These are phyloP conservation scores for Cantharis nigra DNA, from an alignment of 2,888 invertebrate species.

Conservation along the genomic window DNA sequence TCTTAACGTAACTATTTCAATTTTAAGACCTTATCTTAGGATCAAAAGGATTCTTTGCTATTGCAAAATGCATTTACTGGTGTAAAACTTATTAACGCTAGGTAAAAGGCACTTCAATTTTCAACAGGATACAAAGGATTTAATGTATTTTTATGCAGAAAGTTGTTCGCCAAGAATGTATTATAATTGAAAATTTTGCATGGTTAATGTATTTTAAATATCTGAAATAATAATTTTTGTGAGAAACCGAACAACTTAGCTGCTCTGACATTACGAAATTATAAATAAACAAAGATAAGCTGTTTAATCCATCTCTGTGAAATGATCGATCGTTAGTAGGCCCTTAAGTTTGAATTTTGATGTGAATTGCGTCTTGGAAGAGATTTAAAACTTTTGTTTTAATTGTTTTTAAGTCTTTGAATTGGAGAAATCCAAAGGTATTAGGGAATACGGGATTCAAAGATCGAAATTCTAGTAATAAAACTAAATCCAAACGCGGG, in stretches of 20 bases:
- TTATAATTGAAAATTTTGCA: neutral
- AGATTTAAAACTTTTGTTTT: slow-evolving; percentile 30
- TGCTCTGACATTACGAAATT: neutral
- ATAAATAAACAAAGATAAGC: neutral
- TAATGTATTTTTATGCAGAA: neutral
- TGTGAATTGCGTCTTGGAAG: slow-evolving; percentile 17
- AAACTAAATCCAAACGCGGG: slow-evolving; percentile 41
- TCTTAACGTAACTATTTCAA: slow-evolving; percentile 3
- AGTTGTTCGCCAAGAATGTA: neutral
- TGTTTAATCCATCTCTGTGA: neutral
- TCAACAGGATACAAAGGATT: neutral
- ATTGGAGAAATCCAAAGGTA: slow-evolving; percentile 28
- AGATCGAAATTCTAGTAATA: slow-evolving; percentile 33
- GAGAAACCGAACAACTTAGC: neutral
- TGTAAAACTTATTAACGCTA: slow-evolving; percentile 27
- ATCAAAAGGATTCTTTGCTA: slow-evolving; percentile 23
- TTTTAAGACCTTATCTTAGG: slow-evolving; percentile 11
- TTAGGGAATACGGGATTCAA: slow-evolving; percentile 28
- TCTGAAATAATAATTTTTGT: neutral
- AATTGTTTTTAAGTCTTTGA: slow-evolving; percentile 31
- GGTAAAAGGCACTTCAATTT: slow-evolving; percentile 20
- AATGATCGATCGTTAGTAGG: neutral
- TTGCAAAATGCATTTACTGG: slow-evolving; percentile 26
- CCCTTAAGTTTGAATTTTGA: neutral
- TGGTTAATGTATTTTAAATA: neutral